These are phyloP conservation scores for Epizoanthus stellaris DNA, from an alignment of 92 coral and sea anemone genomes.

Conservation along the genomic window DNA sequence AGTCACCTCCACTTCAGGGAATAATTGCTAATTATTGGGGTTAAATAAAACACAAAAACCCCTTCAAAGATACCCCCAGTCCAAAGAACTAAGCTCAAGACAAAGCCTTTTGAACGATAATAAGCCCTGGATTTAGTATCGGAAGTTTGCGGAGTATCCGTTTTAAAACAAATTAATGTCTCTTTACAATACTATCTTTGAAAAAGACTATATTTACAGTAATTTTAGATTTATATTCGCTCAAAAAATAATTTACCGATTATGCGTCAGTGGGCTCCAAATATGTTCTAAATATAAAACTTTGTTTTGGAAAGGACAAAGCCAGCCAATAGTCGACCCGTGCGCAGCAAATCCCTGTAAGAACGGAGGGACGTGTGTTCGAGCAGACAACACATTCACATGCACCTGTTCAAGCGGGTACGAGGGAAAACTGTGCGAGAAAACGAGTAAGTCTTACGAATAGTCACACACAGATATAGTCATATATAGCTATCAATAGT, in stretches of 20 bases:
- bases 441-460: conserved; percentile 7
- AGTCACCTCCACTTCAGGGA: too few relatives aligned
- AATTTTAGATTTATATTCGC: neutral
- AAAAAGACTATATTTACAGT: neutral
- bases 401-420: conserved; percentile 74
- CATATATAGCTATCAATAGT: neutral
- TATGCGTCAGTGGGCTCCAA: neutral
- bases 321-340: conserved; percentile 51
- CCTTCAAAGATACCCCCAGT: too few relatives aligned
- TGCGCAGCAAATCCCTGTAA: conserved; percentile 84
- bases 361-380: conserved; percentile 81
- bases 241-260: neutral
- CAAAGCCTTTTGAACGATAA: too few relatives aligned
- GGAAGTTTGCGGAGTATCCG: too few relatives aligned
- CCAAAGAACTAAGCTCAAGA: too few relatives aligned
- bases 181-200: too few relatives aligned
- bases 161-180: too few relatives aligned
- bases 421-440: conserved; percentile 89
- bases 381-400: conserved; percentile 65
- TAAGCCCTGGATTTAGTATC: too few relatives aligned
- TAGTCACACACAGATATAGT: neutral
- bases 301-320: conserved; percentile 26
- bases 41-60: too few relatives aligned
- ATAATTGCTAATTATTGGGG: too few relatives aligned
- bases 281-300: neutral